phyloP scores from a whole-genome alignment of 2,797 vertebrate species.

The Threskiornis aethiopicus region DNA sequence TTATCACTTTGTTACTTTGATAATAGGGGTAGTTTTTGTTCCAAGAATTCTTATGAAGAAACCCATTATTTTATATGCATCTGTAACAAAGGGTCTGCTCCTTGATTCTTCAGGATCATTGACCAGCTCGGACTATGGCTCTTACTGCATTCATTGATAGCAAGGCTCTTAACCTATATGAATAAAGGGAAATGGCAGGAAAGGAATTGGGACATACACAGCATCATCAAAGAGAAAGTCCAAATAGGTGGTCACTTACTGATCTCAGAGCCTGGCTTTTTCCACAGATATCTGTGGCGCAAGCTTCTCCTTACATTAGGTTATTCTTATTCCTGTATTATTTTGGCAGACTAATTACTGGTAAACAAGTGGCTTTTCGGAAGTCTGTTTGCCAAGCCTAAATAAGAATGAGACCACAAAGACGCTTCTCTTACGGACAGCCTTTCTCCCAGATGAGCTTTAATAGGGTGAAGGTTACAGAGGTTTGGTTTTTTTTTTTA shows the following conservation, averaged over 20 bases:
- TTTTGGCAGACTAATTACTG: not conserved
- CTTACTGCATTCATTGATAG: not conserved
- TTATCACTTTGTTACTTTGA: not conserved
- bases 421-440: not conserved
- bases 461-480: not conserved
- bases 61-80: not conserved
- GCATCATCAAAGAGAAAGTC: not conserved
- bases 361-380: not conserved
- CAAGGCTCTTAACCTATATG: not conserved
- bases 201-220: not conserved
- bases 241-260: not conserved
- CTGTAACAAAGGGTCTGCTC: not conserved
- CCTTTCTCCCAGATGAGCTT: not conserved
- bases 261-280: not conserved
- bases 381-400: not conserved
- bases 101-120: not conserved
- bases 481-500: not conserved
- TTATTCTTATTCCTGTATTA: not conserved
- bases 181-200: not conserved
- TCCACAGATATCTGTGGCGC: not conserved
- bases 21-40: not conserved
- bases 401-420: not conserved
- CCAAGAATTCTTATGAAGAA: not conserved
- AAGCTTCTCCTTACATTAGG: not conserved
- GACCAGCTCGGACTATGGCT: not conserved